These are phyloP conservation scores for Ecdyonurus torrentis DNA, from an alignment of 2,888 invertebrate genomes.

Conservation along the genomic window DNA sequence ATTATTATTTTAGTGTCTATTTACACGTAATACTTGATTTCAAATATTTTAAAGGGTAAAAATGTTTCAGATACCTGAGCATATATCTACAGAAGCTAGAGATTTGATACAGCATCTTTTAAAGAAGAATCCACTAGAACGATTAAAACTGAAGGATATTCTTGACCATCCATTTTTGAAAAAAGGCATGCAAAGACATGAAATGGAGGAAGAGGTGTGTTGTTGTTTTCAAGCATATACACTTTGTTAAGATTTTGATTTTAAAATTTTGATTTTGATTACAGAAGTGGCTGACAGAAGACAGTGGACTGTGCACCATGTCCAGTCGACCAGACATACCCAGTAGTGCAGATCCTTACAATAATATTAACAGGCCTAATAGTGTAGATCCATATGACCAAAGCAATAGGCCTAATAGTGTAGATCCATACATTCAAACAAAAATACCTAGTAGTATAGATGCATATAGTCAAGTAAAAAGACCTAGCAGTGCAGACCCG, in stretches of 20 bases:
- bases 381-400: too few species aligned
- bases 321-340: constrained; percentile 8
- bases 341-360: too few species aligned
- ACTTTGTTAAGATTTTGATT: not conserved
- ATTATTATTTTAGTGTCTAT: too few species aligned
- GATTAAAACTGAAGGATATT: constrained; percentile 57
- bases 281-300: constrained; percentile 12
- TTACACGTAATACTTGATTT: too few species aligned
- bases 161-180: constrained; percentile 59
- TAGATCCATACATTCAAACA: too few species aligned
- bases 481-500: too few species aligned
- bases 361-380: too few species aligned
- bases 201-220: constrained; percentile 10
- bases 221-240: not conserved
- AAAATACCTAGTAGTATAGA: too few species aligned
- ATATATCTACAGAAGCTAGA: constrained; percentile 65
- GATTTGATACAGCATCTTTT: constrained; percentile 69
- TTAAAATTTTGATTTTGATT: not conserved
- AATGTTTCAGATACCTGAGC: constrained; percentile 48
- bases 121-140: constrained; percentile 72
- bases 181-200: constrained; percentile 6
- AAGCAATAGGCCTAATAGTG: too few species aligned
- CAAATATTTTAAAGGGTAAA: too few species aligned
- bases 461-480: too few species aligned
- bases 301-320: constrained; percentile 22